Conservation (phyloP, 2,888 invertebrate genomes). For the Orthonychiurus folsomi region DNA sequence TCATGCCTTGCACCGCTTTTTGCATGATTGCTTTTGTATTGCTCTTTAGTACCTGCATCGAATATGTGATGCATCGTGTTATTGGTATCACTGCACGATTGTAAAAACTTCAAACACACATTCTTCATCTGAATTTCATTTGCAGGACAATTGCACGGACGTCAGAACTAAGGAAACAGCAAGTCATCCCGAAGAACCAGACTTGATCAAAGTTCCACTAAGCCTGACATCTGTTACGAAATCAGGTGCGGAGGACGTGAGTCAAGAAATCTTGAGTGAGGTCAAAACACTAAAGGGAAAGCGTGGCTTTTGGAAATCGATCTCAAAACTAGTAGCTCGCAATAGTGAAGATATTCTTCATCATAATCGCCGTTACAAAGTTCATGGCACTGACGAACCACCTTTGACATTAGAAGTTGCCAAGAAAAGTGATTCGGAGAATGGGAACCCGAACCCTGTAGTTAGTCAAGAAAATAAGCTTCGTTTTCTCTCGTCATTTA, state of each 20-base stretch:
- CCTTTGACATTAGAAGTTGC: background rate
- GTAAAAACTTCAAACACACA: background rate
- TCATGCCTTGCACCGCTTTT: too few species aligned
- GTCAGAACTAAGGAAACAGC: background rate
- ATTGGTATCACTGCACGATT: too few species aligned
- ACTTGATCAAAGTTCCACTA: conserved; percentile 9
- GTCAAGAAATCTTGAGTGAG: background rate
- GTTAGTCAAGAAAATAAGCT: background rate
- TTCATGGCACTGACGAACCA: background rate
- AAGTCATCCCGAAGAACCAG: conserved; percentile 6
- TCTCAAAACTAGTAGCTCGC: conserved; percentile 26
- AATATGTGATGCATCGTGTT: too few species aligned
- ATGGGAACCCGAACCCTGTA: background rate
- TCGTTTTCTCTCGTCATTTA: background rate
- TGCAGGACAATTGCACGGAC: background rate
- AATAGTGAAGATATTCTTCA: background rate
- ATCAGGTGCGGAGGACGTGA: background rate
- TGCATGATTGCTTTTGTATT: too few species aligned
- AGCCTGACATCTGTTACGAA: background rate
- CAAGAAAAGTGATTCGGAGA: background rate
- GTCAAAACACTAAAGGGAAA: conserved; percentile 15
- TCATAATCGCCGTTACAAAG: background rate
- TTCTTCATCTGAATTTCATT: background rate
- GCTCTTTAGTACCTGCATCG: too few species aligned
- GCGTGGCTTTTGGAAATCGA: conserved; percentile 25